Base-by-base conservation (phyloP, 2,888 invertebrate genomes). In the Cetonia aurata region DNA sequence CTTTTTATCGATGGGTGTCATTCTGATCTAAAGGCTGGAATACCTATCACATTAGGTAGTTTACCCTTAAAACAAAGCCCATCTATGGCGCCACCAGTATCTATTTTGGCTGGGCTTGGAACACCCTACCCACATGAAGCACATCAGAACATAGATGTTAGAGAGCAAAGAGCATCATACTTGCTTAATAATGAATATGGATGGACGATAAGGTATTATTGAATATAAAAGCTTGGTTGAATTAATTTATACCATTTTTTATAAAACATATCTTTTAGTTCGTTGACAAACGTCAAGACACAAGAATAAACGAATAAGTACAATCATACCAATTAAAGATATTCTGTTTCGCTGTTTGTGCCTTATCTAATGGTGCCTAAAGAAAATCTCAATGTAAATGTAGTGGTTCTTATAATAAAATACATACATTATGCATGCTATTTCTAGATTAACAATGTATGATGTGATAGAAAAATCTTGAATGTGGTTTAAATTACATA, bases 101-200 rank as follows among this genome's bases (percentile, higher is more conserved):
- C 25, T 9, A 33, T 62, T 9, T 15, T 33, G 4, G 62, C 48
- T 1, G 62, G 62, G 0, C 48, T 62, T 15, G 48, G 48, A 13
- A 48, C 62, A 15, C 62, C 62, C 13, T 62, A 62, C 15, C 62
- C 62, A 3, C 33, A 48, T 31, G 48, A 31, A 48, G 33, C 50
- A 13, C 15, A 48, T 3, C 31, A 15, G 19, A 13, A 25, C 15
- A 19, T 37, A 13, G 37, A 12, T 19, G 4, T 1, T 13, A 3
- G 9, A 15, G 15, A 33, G 33, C 10, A 13, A n/a, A 42, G 33
- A 8, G n/a, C 53, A 53, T 31, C 31, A 25, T 19, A 19, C n/a
- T n/a, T 10, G 10, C 25, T 53, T 25, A 53, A 53, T 31, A 53
- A 17, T 12, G n/a, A 12, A 2, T 31, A 12, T 31, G 53, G 31